Percentiles rank a stretch among this genome's conserved stretches.
Conservation (phyloP, 2,797 vertebrate species). For the Setipinna tenuifilis region DNA sequence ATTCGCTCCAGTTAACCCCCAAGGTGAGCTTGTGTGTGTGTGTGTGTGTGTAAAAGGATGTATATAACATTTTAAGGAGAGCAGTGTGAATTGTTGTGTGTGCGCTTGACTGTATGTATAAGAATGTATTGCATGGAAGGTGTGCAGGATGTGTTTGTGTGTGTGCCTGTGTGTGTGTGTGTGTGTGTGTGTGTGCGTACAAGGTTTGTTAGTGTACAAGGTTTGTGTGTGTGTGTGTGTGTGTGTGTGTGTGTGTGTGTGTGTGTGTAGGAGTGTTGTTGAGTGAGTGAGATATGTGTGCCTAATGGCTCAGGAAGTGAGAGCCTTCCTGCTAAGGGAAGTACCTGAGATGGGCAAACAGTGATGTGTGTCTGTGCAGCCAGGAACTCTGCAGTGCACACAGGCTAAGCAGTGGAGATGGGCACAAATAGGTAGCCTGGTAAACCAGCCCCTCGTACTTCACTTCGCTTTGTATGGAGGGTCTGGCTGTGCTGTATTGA, state of each 20-base stretch:
- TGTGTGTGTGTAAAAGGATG: no score
- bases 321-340: conserved; percentile 57
- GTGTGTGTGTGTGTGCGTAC: no score
- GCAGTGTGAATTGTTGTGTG: neutral
- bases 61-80: no score
- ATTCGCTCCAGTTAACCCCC: no score
- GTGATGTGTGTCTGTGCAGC: conserved; percentile 21
- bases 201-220: neutral
- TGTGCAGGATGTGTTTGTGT: neutral
- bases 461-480: no score
- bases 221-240: neutral
- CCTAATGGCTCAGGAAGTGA: conserved; percentile 61
- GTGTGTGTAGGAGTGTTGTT: conserved; percentile 25
- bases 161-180: neutral
- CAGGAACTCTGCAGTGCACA: no score
- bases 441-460: no score
- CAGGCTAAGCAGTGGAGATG: no score
- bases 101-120: neutral
- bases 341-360: conserved; percentile 57
- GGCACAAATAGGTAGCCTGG: no score
- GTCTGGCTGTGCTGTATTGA: no score
- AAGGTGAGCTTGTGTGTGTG: no score
- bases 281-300: neutral
- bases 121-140: no score
- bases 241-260: neutral